A percentile compares a stretch with the other conserved stretches of the same genome.
Evolutionary conservation across 2,888 invertebrate species (phyloP).

Genomic region (Ochlodes sylvanus): DNA sequence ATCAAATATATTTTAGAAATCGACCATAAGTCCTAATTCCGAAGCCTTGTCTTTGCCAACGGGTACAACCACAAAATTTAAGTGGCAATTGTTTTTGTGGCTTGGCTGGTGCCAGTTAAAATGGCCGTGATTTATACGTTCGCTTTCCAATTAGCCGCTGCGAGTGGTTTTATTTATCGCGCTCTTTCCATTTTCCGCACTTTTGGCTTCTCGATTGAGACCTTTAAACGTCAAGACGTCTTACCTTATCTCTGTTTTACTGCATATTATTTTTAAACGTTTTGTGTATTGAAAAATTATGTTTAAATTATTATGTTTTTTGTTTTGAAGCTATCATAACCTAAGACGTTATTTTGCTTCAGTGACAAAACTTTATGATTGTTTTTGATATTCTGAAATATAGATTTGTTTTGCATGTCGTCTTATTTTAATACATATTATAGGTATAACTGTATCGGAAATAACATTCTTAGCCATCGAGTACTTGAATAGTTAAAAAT

Average conservation of each 20-base stretch:
- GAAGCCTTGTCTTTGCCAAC: slow-evolving; percentile 49
- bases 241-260: neutral
- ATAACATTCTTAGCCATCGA: too few species aligned
- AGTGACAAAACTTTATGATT: too few species aligned
- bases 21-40: slow-evolving; percentile 23
- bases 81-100: slow-evolving; percentile 64
- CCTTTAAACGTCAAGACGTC: slow-evolving; percentile 24
- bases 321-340: too few species aligned
- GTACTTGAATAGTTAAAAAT: too few species aligned
- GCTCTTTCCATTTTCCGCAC: slow-evolving; percentile 75
- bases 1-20: neutral
- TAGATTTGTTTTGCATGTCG: too few species aligned
- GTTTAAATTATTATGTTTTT: too few species aligned
- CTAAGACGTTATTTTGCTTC: too few species aligned
- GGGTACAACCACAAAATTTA: slow-evolving; percentile 51
- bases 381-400: neutral
- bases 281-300: too few species aligned
- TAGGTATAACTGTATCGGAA: too few species aligned
- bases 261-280: neutral
- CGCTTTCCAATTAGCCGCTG: slow-evolving; percentile 78
- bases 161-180: slow-evolving; percentile 76
- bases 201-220: slow-evolving; percentile 55
- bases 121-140: slow-evolving; percentile 76
- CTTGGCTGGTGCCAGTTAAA: slow-evolving; percentile 60
- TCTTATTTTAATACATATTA: too few species aligned